Percentiles rank a stretch among this genome's conserved stretches.
phyloP scores from a whole-genome alignment of 1,140 invertebrate genomes.

The Diuraphis noxia region DNA sequence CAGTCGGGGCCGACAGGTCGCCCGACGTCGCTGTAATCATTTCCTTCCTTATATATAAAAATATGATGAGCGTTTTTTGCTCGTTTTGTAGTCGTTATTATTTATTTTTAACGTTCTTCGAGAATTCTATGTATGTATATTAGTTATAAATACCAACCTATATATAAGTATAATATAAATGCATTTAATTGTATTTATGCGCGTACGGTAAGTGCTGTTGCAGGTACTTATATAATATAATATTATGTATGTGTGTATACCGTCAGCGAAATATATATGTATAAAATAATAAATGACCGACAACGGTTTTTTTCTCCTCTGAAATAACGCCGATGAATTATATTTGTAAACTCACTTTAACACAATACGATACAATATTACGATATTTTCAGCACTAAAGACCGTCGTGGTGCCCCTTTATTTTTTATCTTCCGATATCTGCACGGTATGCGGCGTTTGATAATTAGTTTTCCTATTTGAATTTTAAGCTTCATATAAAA shows the following conservation, averaged over 20 bases:
- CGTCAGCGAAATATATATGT: neutral
- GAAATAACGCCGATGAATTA: neutral
- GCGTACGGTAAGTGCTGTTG: too few species aligned
- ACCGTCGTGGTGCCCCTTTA: neutral
- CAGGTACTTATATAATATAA: too few species aligned
- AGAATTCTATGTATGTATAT: neutral
- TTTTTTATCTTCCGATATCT: neutral
- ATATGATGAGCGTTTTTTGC: neutral
- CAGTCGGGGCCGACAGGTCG: neutral
- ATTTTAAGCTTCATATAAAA: neutral
- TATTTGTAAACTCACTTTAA: neutral
- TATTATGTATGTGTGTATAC: neutral
- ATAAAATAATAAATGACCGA: neutral
- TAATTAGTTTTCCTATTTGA: neutral
- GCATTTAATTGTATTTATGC: neutral
- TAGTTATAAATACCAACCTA: too few species aligned
- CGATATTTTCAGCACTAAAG: neutral
- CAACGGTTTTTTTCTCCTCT: neutral
- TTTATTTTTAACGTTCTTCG: neutral
- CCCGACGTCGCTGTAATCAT: neutral
- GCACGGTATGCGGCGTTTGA: neutral
- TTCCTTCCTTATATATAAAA: neutral
- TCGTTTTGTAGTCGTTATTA: neutral
- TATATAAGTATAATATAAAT: too few species aligned
- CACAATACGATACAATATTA: neutral